Evolutionary conservation across 2,888 invertebrate species (phyloP).

Genomic region (Sycophila texana): DNA sequence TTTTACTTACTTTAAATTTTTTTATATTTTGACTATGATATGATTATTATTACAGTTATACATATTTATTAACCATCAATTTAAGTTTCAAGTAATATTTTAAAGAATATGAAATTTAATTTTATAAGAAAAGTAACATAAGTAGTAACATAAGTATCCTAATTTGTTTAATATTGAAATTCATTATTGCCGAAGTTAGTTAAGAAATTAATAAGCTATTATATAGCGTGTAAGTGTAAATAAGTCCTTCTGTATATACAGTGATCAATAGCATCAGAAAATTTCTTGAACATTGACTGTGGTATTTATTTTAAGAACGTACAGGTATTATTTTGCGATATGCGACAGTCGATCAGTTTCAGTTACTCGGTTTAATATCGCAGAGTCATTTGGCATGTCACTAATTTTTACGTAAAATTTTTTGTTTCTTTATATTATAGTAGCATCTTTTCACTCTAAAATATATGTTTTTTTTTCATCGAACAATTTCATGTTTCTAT

Average conservation of each 20-base stretch:
- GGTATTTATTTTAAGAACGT: slow-evolving; percentile 31
- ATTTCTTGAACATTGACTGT: slow-evolving; percentile 24
- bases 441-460: not conserved
- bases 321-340: slow-evolving; percentile 7
- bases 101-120: too few relatives aligned
- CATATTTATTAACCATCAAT: too few relatives aligned
- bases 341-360: slow-evolving; percentile 33
- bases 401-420: slow-evolving; percentile 18
- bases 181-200: slow-evolving; percentile 39
- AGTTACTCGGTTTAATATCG: slow-evolving; percentile 4
- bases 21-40: too few relatives aligned
- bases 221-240: not conserved
- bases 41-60: too few relatives aligned
- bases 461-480: slow-evolving; percentile 30
- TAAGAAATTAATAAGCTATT: not conserved
- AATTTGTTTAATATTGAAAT: not conserved
- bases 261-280: too few relatives aligned
- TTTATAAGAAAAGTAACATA: too few relatives aligned
- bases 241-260: not conserved
- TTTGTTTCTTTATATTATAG: not conserved
- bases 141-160: too few relatives aligned
- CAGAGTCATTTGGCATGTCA: slow-evolving; percentile 22
- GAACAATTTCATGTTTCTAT: slow-evolving; percentile 36
- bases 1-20: too few relatives aligned
- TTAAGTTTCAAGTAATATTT: too few relatives aligned